Evolutionary conservation across 53 echinoderm and acorn worm genomes (phyloP), one percentile per base, ranked within the genome.

Genomic region (Mesocentrotus franciscanus): DNA sequence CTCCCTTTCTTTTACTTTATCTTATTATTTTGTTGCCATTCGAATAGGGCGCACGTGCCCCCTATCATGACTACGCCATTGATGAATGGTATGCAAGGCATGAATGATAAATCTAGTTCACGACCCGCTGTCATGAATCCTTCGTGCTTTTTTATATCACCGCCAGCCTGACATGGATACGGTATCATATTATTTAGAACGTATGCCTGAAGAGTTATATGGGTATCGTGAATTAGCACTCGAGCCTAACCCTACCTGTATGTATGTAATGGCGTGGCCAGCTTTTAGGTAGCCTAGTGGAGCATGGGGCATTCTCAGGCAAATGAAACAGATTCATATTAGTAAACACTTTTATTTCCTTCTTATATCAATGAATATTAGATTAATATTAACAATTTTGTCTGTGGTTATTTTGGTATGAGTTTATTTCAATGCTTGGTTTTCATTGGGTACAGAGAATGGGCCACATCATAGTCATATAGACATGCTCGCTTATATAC

Each of bases 91-190:
- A 81, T 81, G 81, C 81, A 17, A 33, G 81, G 81, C 42, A 81
- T 81, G 81, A 42, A 81, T 81, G 81, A 81, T 81, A 81, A 18
- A 81, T 81, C 36, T 39, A 81, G 81, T 42, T 81, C 81, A 81
- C 15, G 42, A 81, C 81, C 81, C 81, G 36, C 81, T 81, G 81
- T 81, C 81, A 39, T 42, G 20, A 39, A 81, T 81, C 81, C 34
- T 29, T 81, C 81, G 14, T 39, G 81, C 22, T 0, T 81, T 27
- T 39, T 16, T 8, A 8, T 36, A 81, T 81, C 81, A 81, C 42
- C 6, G 18, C 20, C 42, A 27, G 5, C 0, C 8, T 42, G 42
- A 42, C 42, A 81, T 81, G 81, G 81, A 81, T 81, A 81, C 17
- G 17, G 42, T 42, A 81, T 81, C 36, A 42, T 81, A 18, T n/a